Conservation (phyloP, 2,797 vertebrate genomes). For the Cyprinodon diabolis region DNA sequence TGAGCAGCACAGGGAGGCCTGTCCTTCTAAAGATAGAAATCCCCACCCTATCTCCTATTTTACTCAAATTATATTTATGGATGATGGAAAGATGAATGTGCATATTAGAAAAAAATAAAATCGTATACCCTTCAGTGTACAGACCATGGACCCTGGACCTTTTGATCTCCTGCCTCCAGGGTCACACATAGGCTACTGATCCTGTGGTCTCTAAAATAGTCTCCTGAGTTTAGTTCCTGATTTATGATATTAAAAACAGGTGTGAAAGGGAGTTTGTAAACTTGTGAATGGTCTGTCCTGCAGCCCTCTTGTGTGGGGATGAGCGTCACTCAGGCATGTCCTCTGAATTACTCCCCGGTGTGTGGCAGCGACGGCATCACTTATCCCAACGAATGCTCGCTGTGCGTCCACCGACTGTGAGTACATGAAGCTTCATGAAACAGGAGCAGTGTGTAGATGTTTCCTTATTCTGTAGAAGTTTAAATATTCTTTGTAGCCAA, state of each 20-base stretch:
- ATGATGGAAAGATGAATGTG: too few relatives aligned
- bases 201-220: not conserved
- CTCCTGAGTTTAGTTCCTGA: not conserved
- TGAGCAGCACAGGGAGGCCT: too few relatives aligned
- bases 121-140: too few relatives aligned
- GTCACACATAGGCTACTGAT: not conserved
- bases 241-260: not conserved
- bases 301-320: conserved; percentile 67
- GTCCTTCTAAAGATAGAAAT: too few relatives aligned
- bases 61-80: too few relatives aligned
- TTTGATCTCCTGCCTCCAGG: not conserved
- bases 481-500: not conserved
- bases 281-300: not conserved
- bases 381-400: conserved; percentile 79
- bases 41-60: too few relatives aligned
- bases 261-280: not conserved
- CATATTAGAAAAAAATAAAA: too few relatives aligned
- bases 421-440: conserved; percentile 1
- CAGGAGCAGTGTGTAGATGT: not conserved
- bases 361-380: conserved; percentile 80
- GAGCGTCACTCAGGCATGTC: conserved; percentile 62
- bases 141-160: not conserved
- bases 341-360: conserved; percentile 75
- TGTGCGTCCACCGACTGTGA: conserved; percentile 74
- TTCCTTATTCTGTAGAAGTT: not conserved